Base-by-base conservation (phyloP, 2,888 invertebrate genomes). In the Eucriotettix oculatus region DNA sequence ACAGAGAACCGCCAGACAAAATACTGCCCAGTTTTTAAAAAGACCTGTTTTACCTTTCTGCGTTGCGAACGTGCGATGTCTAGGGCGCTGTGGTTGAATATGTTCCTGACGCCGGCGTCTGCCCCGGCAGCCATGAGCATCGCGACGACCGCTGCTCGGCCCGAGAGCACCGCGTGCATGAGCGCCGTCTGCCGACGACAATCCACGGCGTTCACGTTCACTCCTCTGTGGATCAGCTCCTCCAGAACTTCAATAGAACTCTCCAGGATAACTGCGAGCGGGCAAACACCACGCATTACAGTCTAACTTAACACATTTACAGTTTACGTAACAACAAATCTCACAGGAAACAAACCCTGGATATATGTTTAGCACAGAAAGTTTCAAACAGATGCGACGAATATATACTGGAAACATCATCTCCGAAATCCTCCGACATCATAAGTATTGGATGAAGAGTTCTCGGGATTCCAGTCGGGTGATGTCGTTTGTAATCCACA, bases 81-180 rank as follows among this genome's bases (percentile, higher is more conserved):
- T 10, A 65, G 59, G 16, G 65, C 63, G n/a, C 63, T 63, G 44
- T 65, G 64, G 29, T 64, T 64, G 58, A 66, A 64, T 12, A 57
- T 42, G 61, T 68, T 66, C 29, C 52, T 11, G 14, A 61, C 60
- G 10, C n/a, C 52, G 7, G 63, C 60, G 59, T 66, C 66, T 10
- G 67, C 67, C 10, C 66, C 67, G 16, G 54, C 56, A 11, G 57
- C 42, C 40, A 68, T 44, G 9, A 68, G 64, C n/a, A 66, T 60
- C 40, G 59, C 52, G 0, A 65, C 66, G 52, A 65, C 53, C n/a
- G 59, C 52, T n/a, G 42, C 17, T 5, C 61, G 60, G 3, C 61
- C 59, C 16, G 59, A 56, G 7, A 63, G 56, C 16, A 57, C 60
- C n/a, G 63, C 61, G n/a, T 60, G 58, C 63, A 63, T 63, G 42